Conservation (phyloP, 2,113 vertebrate species). For the Neogale vison region DNA sequence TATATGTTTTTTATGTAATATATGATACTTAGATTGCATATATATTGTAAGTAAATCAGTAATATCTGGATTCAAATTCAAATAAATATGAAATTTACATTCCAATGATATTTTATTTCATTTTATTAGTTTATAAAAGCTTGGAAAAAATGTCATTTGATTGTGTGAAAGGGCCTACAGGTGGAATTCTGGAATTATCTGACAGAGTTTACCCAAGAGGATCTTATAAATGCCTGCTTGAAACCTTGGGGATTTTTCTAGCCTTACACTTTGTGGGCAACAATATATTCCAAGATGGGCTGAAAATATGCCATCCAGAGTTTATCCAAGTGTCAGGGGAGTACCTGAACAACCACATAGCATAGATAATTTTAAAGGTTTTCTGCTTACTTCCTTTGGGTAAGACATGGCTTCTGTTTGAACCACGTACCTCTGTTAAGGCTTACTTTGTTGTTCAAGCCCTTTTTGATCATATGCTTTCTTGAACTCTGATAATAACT, state of each 20-base stretch:
- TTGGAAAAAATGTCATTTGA: constrained; percentile 3
- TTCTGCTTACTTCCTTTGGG: not conserved
- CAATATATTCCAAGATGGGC: not conserved
- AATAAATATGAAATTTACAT: not conserved
- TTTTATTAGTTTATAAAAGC: constrained; percentile 45
- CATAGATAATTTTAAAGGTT: not conserved
- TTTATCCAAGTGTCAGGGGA: not conserved
- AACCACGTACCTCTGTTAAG: not conserved
- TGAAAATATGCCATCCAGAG: not conserved
- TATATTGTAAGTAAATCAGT: not conserved
- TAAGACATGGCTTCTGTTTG: not conserved
- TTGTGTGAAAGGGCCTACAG: not conserved
- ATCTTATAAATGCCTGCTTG: not conserved
- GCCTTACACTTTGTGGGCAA: not conserved
- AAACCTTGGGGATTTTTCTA: not conserved
- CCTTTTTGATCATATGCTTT: not conserved
- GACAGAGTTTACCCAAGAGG: not conserved
- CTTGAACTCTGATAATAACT: not conserved
- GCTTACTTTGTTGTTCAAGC: not conserved
- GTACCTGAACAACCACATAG: not conserved
- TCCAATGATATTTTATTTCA: constrained; percentile 70
- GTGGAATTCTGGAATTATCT: not conserved
- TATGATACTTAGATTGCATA: not conserved
- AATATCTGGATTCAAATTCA: not conserved
- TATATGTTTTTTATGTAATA: not conserved